phyloP scores from a whole-genome alignment of 2,888 invertebrate species.

The Diarsia mendica region DNA sequence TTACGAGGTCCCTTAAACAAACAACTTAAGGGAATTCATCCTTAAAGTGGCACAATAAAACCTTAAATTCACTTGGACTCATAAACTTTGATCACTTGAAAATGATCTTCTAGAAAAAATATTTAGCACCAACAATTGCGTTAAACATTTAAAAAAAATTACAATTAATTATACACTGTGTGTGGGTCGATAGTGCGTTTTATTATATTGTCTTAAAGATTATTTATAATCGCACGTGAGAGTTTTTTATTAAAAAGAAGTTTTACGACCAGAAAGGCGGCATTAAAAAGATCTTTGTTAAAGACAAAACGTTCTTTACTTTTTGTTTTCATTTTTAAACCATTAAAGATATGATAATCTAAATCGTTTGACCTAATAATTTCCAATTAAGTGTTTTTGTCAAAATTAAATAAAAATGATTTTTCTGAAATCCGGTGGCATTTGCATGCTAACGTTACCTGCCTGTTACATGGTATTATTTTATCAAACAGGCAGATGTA shows the following conservation, averaged over 20 bases:
- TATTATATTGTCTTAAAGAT: conserved; percentile 53
- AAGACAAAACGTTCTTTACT: conserved; percentile 6
- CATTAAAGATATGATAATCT: conserved; percentile 19
- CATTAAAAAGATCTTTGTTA: conserved; percentile 37
- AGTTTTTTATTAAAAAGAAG: conserved; percentile 27
- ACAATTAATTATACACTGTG: conserved; percentile 37
- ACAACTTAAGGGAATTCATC: conserved; percentile 66
- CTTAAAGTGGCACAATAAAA: conserved; percentile 66
- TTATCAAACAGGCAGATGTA: conserved; percentile 87
- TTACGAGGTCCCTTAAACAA: conserved; percentile 74
- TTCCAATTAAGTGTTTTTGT: neutral
- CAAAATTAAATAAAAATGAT: neutral
- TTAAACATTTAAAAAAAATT: conserved; percentile 31
- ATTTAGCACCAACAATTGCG: conserved; percentile 39
- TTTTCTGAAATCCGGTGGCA: conserved; percentile 44
- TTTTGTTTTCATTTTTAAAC: conserved; percentile 22
- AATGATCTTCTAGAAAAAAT: conserved; percentile 44
- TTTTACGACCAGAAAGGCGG: conserved; percentile 47
- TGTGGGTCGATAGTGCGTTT: conserved; percentile 49
- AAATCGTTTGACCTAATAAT: conserved; percentile 28
- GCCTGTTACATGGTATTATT: conserved; percentile 74
- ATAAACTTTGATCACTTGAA: conserved; percentile 56
- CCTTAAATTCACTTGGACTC: conserved; percentile 49
- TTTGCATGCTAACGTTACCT: conserved; percentile 65
- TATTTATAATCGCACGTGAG: conserved; percentile 45